A percentile compares a stretch with the other conserved stretches of the same genome.
Conservation (phyloP, 1,140 invertebrate species). For the Adelges cooleyi region DNA sequence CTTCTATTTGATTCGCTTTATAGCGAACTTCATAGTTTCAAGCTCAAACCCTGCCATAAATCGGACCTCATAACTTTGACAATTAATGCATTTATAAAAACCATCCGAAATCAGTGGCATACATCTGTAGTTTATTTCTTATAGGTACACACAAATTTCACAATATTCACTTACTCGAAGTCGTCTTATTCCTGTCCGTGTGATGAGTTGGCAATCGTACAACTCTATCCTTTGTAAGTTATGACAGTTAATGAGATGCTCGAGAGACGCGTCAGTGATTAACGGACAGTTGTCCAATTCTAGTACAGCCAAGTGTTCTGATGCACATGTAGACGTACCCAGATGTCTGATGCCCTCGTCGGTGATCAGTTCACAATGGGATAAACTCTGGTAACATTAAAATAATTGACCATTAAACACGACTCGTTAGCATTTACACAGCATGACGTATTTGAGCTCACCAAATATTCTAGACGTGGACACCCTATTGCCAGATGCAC, state of each 20-base stretch:
- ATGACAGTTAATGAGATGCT: conserved; percentile 87
- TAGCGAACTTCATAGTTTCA: no score
- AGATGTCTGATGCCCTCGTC: conserved; percentile 94
- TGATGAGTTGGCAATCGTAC: conserved; percentile 98
- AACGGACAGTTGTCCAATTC: conserved; percentile 98
- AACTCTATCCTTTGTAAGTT: conserved; percentile 92
- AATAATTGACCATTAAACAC: no score
- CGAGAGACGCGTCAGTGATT: conserved; percentile 94
- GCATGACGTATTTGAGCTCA: conserved; percentile 40
- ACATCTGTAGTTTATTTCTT: no score
- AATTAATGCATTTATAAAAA: no score
- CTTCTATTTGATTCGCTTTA: no score
- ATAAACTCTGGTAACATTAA: conserved; percentile 61
- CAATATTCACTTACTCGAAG: conserved; percentile 57
- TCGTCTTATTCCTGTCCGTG: conserved; percentile 86
- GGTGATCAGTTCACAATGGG: conserved; percentile 96
- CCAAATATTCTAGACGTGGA: conserved; percentile 83
- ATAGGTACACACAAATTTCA: no score
- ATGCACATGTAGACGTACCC: conserved; percentile 79
- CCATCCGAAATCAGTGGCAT: no score
- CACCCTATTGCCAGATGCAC: conserved; percentile 88
- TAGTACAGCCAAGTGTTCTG: conserved; percentile 80
- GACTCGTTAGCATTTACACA: no score
- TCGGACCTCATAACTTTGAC: no score
- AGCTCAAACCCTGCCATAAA: no score